Base-by-base conservation (phyloP, 2,113 vertebrate genomes). In the Donacobius atricapilla region DNA sequence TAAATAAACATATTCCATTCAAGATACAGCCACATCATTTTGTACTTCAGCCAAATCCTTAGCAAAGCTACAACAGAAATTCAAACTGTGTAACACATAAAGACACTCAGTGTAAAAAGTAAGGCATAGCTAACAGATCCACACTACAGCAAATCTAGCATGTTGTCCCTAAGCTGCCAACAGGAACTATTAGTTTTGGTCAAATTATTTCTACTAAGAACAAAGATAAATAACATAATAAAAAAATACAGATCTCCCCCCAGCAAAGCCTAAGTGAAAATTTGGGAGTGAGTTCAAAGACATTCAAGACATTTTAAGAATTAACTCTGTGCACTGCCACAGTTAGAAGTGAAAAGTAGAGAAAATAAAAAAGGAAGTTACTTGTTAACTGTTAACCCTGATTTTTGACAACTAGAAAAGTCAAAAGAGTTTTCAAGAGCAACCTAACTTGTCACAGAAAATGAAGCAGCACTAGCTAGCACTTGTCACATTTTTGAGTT, bases 281-380 rank as follows among this genome's bases (percentile, higher is more conserved):
- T 28, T 65, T 7, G 73, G 6, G 9, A 17, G 9, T 12, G 10
- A 69, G 15, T 77, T 87, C 50, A 35, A 91, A 90, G 64, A 48
- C 56, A 80, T 78, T 83, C 35, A n/a, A 93, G 56, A 51, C 64
- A 80, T 58, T 78, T 64, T 39, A 71, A 51, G 31, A 89, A 84
- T 17, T 20, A 76, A 57, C 6, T 84, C 33, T 21, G 8, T 28
- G 57, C 1, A 1, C 7, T 37, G 12, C 17, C 0, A 1, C 33
- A 68, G 45, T 72, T 48, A 69, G 51, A 87, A 84, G 25, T 33
- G 50, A 57, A 33, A 87, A 20, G 5, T 0, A 64, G 27, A 44
- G 13, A 56, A 66, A 73, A 17, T 14, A 58, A 45, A 64, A 60
- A 56, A 13, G 13, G 20, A 87, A 70, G 16, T 37, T 80, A 68